These are phyloP conservation scores for Neotoxoptera formosana DNA, from an alignment of 1,140 invertebrate genomes.

Conservation along the genomic window DNA sequence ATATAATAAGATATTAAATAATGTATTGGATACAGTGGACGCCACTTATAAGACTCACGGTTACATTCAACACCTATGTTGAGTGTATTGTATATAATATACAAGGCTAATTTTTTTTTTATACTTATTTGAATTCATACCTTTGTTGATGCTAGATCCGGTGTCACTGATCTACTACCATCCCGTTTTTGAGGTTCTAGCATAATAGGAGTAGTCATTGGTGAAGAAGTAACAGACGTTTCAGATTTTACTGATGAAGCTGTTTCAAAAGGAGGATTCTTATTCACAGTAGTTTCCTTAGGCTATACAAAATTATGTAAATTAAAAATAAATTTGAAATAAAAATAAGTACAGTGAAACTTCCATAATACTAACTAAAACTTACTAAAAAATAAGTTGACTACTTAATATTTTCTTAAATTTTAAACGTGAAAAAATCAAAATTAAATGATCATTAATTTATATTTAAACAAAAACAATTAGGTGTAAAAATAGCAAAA, in stretches of 20 bases:
- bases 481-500: background rate
- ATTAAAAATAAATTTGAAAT: background rate
- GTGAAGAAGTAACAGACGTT: slow-evolving; percentile 53
- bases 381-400: background rate
- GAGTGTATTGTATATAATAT: background rate
- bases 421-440: background rate
- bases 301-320: background rate
- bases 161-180: slow-evolving; percentile 60
- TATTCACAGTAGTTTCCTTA: background rate
- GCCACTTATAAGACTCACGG: no score
- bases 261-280: slow-evolving; percentile 54
- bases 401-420: background rate
- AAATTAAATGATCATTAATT: background rate
- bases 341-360: background rate
- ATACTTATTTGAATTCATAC: background rate
- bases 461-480: background rate
- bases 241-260: slow-evolving; percentile 48
- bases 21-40: background rate
- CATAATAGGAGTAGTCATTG: slow-evolving; percentile 41
- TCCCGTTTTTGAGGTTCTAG: slow-evolving; percentile 44
- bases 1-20: background rate
- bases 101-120: background rate
- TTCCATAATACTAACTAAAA: background rate
- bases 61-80: no score
- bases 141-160: slow-evolving; percentile 59